Conservation (phyloP, 2,113 vertebrate species). For the Brienomyrus brachyistius region DNA sequence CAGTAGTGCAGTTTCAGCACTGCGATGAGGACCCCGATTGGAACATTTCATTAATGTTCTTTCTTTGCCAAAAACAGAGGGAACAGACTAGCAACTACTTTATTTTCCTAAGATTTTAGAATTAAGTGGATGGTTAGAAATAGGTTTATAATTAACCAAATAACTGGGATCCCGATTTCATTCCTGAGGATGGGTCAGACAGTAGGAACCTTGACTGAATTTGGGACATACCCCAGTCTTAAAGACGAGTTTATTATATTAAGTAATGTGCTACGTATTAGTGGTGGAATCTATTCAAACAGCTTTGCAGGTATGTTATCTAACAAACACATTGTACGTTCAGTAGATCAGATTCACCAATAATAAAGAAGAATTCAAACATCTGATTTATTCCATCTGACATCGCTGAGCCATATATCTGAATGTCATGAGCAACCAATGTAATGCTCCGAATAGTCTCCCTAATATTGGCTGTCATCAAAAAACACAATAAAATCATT, state of each 20-base stretch:
- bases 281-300: neutral
- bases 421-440: neutral
- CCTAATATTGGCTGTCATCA: neutral
- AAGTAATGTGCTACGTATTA: neutral
- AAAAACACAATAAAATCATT: neutral
- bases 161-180: neutral
- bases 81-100: neutral
- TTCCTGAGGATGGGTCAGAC: neutral
- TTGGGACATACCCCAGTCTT: neutral
- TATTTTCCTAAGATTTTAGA: neutral
- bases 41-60: neutral
- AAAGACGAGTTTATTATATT: neutral
- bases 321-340: neutral
- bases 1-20: neutral
- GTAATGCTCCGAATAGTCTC: neutral
- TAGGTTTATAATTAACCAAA: neutral
- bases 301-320: neutral
- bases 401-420: neutral
- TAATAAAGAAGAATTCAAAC: neutral
- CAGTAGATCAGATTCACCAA: neutral
- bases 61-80: neutral
- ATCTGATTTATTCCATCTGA: neutral
- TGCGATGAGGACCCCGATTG: neutral
- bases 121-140: neutral
- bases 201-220: neutral